Evolutionary conservation across 1,140 invertebrate genomes (phyloP).

Genomic region (Reticulitermes speratus): DNA sequence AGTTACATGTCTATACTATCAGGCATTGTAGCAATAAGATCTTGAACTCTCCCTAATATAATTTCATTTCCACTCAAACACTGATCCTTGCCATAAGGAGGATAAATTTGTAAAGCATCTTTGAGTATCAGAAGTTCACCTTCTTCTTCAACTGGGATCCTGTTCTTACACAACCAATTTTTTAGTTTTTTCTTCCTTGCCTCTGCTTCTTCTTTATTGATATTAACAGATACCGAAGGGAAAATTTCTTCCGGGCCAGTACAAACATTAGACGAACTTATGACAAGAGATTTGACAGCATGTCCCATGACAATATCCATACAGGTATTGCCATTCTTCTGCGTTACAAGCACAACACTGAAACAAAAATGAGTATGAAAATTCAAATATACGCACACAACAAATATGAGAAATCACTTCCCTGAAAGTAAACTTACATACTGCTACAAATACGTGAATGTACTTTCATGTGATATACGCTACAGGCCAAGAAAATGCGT

Average conservation of each 20-base stretch:
- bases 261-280: not conserved
- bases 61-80: constrained; percentile 28
- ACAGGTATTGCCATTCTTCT: not conserved
- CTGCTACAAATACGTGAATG: not conserved
- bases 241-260: not conserved
- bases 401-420: too few relatives aligned
- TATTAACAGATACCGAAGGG: not conserved
- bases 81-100: constrained; percentile 15
- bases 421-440: too few relatives aligned
- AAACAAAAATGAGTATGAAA: not conserved
- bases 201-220: constrained; percentile 14
- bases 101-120: constrained; percentile 20
- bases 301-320: constrained; percentile 20
- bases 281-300: constrained; percentile 20
- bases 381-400: not conserved
- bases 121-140: constrained; percentile 15
- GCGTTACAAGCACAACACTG: not conserved
- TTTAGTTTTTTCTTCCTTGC: constrained; percentile 6
- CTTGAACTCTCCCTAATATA: constrained; percentile 24
- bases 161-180: constrained; percentile 28
- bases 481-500: not conserved
- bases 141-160: constrained; percentile 22
- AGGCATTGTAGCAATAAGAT: constrained; percentile 24
- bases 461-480: not conserved
- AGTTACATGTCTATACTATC: not conserved